Evolutionary conservation across 1,140 invertebrate species (phyloP).

Genomic region (Venturia canescens): DNA sequence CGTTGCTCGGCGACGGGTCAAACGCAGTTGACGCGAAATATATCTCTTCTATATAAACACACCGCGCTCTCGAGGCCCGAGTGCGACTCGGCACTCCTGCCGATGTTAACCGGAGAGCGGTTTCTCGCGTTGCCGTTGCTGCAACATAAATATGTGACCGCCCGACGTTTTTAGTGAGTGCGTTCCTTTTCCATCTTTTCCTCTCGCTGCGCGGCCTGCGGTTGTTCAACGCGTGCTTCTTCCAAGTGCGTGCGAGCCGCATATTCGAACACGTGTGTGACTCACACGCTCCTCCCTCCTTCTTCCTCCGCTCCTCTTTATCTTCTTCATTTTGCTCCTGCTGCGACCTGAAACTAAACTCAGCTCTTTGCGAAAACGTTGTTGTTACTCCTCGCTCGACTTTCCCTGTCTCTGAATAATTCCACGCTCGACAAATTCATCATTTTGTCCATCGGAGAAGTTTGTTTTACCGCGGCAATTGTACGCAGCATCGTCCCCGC

Average conservation of each 20-base stretch:
- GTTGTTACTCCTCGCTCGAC: neutral
- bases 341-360: neutral
- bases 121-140: neutral
- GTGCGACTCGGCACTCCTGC: constrained; percentile 2
- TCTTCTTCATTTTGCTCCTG: neutral
- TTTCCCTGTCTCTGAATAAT: neutral
- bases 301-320: neutral
- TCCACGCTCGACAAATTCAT: neutral
- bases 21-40: constrained; percentile 8
- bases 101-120: constrained; percentile 1
- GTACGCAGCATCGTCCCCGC: neutral
- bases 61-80: neutral
- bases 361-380: neutral
- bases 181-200: constrained; percentile 46
- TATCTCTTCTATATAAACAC: neutral
- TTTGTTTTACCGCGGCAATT: neutral
- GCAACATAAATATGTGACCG: constrained; percentile 39
- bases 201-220: constrained; percentile 37
- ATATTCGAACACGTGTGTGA: constrained; percentile 42
- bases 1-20: neutral
- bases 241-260: constrained; percentile 36
- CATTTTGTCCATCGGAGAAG: neutral
- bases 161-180: constrained; percentile 38
- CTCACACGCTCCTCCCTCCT: neutral
- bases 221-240: constrained; percentile 11